Base-by-base conservation (phyloP, 2,888 invertebrate genomes). In the Tupiocoris notatus region DNA sequence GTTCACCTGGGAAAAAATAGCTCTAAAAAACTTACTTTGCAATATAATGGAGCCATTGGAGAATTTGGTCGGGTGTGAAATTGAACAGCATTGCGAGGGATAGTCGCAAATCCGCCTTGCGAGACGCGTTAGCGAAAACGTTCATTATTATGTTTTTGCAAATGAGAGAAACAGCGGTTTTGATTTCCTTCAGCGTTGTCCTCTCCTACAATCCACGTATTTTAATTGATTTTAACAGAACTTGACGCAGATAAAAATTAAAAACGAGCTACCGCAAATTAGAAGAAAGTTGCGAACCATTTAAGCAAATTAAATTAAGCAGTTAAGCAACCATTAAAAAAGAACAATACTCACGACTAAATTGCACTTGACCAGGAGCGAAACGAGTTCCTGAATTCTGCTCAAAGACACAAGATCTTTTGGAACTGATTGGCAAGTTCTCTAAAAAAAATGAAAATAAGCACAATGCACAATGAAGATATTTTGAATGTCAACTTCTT, bases 131-230 rank as follows among this genome's bases (percentile, higher is more conserved):
- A 17, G 73, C 25, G 17, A 73, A 73, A 22, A 73, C 54, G 63
- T 63, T 73, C 62, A 73, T 73, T n/a, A 73, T 56, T 24, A 73
- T 54, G 58, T 73, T 73, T 39, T 57, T 61, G 63, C 73, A 73
- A 12, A 20, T 63, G n/a, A 63, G 20, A 1, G 54, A 57, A 2
- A 54, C 21, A 9, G 21, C 25, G 17, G 54, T 54, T 39, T 73
- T 73, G 39, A 73, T 39, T 63, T 73, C 73, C 39, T 73, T 73
- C 20, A 73, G 56, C 7, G 22, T 7, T 3, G 67, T 12, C 17
- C 22, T 39, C 17, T 67, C 67, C 67, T 67, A 23, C 16, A 67
- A 24, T 0, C 20, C 7, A 54, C 54, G 7, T 54, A 17, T 7
- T n/a, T n/a, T n/a, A n/a, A n/a, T n/a, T n/a, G n/a, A n/a, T n/a